These are phyloP conservation scores for Tyrophagus putrescentiae DNA, from an alignment of 1,140 invertebrate species.

Conservation along the genomic window DNA sequence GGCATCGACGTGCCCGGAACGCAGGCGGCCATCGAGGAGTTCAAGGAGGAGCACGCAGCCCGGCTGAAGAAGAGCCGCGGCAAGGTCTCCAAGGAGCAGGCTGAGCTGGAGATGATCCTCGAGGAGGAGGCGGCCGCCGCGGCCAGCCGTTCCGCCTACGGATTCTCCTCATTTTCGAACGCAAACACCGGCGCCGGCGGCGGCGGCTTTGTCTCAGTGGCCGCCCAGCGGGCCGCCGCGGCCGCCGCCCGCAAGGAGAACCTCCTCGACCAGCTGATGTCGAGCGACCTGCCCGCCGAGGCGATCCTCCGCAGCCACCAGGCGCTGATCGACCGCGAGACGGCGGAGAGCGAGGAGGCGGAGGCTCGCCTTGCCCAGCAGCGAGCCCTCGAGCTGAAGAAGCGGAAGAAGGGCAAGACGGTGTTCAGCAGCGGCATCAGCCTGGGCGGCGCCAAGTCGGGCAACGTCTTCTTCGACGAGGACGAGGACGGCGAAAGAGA, in stretches of 20 bases:
- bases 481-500: slow-evolving; percentile 44
- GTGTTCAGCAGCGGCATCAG: slow-evolving; percentile 34
- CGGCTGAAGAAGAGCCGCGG: slow-evolving; percentile 56
- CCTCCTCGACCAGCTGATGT: slow-evolving; percentile 84
- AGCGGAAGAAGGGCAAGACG: slow-evolving; percentile 24
- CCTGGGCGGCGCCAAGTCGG: slow-evolving; percentile 24
- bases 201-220: too few species aligned
- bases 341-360: slow-evolving; percentile 39
- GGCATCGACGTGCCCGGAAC: slow-evolving; percentile 77
- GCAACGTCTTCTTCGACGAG: slow-evolving; percentile 32
- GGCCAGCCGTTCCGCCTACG: too few species aligned
- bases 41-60: slow-evolving; percentile 84
- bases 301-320: slow-evolving; percentile 69
- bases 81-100: slow-evolving; percentile 38
- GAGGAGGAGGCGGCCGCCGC: slow-evolving; percentile 58
- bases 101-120: slow-evolving; percentile 61
- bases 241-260: slow-evolving; percentile 73
- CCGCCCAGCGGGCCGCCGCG: slow-evolving; percentile 62
- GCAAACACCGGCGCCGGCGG: too few species aligned
- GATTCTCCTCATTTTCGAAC: too few species aligned
- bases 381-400: slow-evolving; percentile 21
- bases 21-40: slow-evolving; percentile 79
- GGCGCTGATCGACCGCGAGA: not conserved
- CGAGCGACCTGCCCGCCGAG: slow-evolving; percentile 68
- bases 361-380: slow-evolving; percentile 48